A percentile compares a stretch with the other conserved stretches of the same genome.
Evolutionary conservation across 2,888 invertebrate genomes (phyloP).

Genomic region (Rhagonycha fulva): DNA sequence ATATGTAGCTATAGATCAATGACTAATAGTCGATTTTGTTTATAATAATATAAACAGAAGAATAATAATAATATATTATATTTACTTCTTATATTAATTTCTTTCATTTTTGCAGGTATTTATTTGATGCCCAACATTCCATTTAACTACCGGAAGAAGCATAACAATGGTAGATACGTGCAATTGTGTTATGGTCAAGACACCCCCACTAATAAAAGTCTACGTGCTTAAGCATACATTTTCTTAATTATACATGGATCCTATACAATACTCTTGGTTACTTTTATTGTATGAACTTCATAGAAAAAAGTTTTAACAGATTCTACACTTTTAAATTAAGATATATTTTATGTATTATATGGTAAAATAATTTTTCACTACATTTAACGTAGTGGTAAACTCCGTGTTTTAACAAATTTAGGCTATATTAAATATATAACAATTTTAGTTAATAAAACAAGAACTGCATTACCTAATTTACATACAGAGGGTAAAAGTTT

Average conservation of each 20-base stretch:
- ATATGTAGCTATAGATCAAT: not conserved
- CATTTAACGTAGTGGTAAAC: not conserved
- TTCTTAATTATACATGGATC: slow-evolving; percentile 18
- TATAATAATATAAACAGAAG: not conserved
- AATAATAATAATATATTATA: not conserved
- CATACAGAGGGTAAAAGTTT: slow-evolving; percentile 30
- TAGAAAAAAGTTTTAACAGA: not conserved
- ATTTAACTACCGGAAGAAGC: slow-evolving; percentile 50
- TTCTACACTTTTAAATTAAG: not conserved
- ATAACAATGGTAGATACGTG: slow-evolving; percentile 52
- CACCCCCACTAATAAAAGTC: slow-evolving; percentile 40
- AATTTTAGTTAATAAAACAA: slow-evolving; percentile 15
- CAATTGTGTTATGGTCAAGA: slow-evolving; percentile 48
- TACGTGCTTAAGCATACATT: slow-evolving; percentile 50
- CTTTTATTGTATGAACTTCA: slow-evolving; percentile 3
- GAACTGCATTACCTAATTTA: slow-evolving; percentile 16
- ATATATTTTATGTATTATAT: too few relatives aligned
- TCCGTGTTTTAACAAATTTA: not conserved
- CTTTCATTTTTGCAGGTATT: slow-evolving; percentile 17
- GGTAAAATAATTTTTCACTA: not conserved
- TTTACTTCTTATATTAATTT: not conserved
- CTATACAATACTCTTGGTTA: slow-evolving; percentile 37
- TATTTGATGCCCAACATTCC: slow-evolving; percentile 22
- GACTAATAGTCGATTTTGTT: not conserved
- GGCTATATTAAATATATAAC: not conserved